phyloP scores from a whole-genome alignment of 1,140 invertebrate species.

The Panonychus citri region DNA sequence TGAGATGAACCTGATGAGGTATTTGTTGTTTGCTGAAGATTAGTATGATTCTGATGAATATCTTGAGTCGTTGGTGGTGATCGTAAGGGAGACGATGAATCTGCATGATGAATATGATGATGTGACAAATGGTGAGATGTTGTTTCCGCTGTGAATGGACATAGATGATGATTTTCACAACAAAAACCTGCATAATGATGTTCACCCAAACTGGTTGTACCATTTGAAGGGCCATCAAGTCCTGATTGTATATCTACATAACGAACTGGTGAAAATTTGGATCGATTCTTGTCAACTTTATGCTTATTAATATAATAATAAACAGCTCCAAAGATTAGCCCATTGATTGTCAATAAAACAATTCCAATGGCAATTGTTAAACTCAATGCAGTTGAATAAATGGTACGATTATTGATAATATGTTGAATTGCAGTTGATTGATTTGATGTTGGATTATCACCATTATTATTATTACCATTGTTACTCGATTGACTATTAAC shows the following conservation, averaged over 20 bases:
- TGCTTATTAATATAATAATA: slow-evolving; percentile 1
- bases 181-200: background rate
- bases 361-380: slow-evolving; percentile 77
- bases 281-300: background rate
- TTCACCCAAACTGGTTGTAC: background rate
- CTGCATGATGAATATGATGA: no score
- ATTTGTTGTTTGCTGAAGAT: background rate
- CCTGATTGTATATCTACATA: background rate
- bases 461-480: background rate
- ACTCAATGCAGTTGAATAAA: slow-evolving; percentile 58
- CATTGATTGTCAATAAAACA: slow-evolving; percentile 61
- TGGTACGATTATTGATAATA: background rate
- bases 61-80: no score
- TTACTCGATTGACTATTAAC: no score
- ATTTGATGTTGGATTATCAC: background rate
- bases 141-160: background rate
- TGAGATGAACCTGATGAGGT: no score
- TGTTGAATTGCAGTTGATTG: background rate
- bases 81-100: no score
- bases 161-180: background rate
- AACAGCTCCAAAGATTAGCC: slow-evolving; percentile 57
- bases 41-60: background rate
- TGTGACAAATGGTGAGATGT: background rate
- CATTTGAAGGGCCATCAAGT: background rate
- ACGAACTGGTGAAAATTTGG: background rate